Percentiles rank a stretch among this genome's conserved stretches.
These are phyloP conservation scores for Perithous albicinctus DNA, from an alignment of 2,888 invertebrate species.

Conservation along the genomic window DNA sequence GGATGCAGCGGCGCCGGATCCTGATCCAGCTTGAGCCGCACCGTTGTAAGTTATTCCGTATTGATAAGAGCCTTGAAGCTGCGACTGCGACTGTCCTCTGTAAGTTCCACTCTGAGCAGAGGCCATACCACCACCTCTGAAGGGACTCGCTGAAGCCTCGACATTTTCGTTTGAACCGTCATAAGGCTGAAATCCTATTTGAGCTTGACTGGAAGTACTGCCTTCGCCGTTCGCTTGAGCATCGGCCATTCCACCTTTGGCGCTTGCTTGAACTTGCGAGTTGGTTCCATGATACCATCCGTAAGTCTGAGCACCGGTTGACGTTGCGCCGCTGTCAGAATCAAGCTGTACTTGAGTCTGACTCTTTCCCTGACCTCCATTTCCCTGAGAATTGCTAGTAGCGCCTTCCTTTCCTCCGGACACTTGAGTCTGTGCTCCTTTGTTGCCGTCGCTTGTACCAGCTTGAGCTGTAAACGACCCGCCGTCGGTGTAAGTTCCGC, in stretches of 20 bases:
- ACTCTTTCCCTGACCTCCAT: constrained; percentile 90
- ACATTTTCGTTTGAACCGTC: constrained; percentile 86
- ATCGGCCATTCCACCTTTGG: constrained; percentile 93
- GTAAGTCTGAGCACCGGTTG: constrained; percentile 91
- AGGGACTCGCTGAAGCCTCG: constrained; percentile 86
- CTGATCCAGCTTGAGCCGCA: constrained; percentile 93
- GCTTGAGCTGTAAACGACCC: constrained; percentile 94
- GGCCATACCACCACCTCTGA: constrained; percentile 91
- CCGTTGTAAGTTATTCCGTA: constrained; percentile 92
- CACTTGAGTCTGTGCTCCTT: constrained; percentile 90
- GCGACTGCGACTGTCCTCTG: constrained; percentile 93
- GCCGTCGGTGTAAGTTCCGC: constrained; percentile 91
- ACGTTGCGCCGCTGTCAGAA: constrained; percentile 91
- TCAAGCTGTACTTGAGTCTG: constrained; percentile 92
- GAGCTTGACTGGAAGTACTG: constrained; percentile 94
- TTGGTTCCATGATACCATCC: constrained; percentile 92
- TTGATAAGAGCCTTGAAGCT: constrained; percentile 92
- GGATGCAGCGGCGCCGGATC: constrained; percentile 84
- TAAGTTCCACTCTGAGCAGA: constrained; percentile 91
- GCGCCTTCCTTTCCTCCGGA: constrained; percentile 91
- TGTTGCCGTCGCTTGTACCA: constrained; percentile 90
- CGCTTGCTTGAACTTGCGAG: constrained; percentile 92
- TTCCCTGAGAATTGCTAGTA: constrained; percentile 91
- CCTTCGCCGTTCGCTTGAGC: constrained; percentile 94
- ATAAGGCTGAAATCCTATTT: constrained; percentile 93